Conservation (phyloP, 2,888 invertebrate species). For the Parasteatoda lunata region DNA sequence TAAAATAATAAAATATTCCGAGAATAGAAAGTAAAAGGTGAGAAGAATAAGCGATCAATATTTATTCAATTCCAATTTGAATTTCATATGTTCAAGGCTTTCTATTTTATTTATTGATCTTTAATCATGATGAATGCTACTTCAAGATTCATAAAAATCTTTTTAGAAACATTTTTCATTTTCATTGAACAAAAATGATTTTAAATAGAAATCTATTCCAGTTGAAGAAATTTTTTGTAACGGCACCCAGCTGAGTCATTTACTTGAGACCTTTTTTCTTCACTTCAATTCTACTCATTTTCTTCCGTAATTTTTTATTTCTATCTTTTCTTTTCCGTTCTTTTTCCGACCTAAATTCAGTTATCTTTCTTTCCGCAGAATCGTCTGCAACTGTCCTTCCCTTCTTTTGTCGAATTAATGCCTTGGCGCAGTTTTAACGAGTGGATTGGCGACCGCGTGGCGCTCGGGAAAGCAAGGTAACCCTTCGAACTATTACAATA, state of each 20-base stretch:
- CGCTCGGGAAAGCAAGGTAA: constrained; percentile 25
- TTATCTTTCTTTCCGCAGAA: constrained; percentile 29
- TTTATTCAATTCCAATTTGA: too few species aligned
- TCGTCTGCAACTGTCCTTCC: constrained; percentile 26
- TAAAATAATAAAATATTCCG: too few species aligned
- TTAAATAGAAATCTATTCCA: not conserved
- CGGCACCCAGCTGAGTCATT: constrained; percentile 43
- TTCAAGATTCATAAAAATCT: not conserved
- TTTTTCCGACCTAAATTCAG: constrained; percentile 59
- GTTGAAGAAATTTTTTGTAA: constrained; percentile 14
- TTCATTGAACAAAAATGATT: not conserved
- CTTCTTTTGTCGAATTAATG: not conserved
- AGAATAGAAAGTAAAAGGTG: too few species aligned
- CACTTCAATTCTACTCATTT: constrained; percentile 39
- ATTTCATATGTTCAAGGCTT: too few species aligned
- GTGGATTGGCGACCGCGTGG: constrained; percentile 41
- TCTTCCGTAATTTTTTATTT: constrained; percentile 31
- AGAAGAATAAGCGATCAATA: too few species aligned
- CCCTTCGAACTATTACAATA: constrained; percentile 55
- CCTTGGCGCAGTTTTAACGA: constrained; percentile 63
- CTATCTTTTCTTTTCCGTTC: constrained; percentile 10
- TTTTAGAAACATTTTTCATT: not conserved
- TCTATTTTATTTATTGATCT: not conserved
- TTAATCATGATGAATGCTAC: not conserved
- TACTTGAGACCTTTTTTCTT: constrained; percentile 20